Conservation (phyloP, 2,888 invertebrate genomes). For the Mimumesa dahlbomi region DNA sequence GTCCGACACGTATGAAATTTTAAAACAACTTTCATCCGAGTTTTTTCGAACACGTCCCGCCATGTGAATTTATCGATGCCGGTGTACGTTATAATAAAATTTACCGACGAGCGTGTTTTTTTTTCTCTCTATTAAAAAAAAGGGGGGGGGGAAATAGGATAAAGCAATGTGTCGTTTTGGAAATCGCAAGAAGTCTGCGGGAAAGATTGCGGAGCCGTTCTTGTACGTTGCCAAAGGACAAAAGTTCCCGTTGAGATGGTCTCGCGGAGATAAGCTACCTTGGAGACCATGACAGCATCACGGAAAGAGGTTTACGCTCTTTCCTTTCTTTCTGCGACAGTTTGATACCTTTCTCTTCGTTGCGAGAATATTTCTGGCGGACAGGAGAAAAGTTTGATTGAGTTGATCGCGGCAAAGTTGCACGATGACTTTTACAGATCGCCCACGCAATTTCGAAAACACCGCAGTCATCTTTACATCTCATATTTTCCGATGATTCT, state of each 20-base stretch:
- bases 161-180: too few relatives aligned
- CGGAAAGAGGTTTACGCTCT: background rate
- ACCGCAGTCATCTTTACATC: too few relatives aligned
- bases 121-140: too few relatives aligned
- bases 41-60: too few relatives aligned
- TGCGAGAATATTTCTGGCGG: background rate
- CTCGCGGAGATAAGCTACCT: conserved; percentile 7
- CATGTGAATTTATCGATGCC: too few relatives aligned
- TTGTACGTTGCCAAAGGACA: conserved; percentile 5
- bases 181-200: background rate
- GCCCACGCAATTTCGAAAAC: conserved; percentile 21
- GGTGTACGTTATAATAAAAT: too few relatives aligned
- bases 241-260: conserved; percentile 18
- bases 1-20: too few relatives aligned
- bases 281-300: background rate
- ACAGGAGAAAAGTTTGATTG: conserved; percentile 29
- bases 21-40: too few relatives aligned
- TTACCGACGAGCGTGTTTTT: too few relatives aligned
- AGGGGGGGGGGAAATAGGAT: too few relatives aligned
- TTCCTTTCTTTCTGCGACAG: background rate
- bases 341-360: background rate
- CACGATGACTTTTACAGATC: conserved; percentile 21
- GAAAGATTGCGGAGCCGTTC: background rate
- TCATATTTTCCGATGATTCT: too few relatives aligned
- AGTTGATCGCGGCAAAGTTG: conserved; percentile 19